Evolutionary conservation across 2,113 vertebrate genomes (phyloP).

Genomic region (Pao palembangensis): DNA sequence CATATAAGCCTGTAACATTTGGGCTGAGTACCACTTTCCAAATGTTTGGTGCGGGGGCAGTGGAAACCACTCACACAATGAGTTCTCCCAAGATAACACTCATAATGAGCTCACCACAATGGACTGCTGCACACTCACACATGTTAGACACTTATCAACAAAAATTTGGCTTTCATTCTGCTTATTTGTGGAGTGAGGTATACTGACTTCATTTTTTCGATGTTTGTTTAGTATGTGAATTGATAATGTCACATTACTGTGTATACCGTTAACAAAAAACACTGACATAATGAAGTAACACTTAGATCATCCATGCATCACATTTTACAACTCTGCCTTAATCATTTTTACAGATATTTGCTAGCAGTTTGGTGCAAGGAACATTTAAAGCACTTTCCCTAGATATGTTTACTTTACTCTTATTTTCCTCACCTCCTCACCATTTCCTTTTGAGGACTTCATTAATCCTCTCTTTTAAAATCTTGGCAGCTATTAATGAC

Average conservation of each 20-base stretch:
- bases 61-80: conserved; percentile 60
- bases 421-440: no score
- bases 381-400: conserved; percentile 37
- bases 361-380: conserved; percentile 37
- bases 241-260: conserved; percentile 7
- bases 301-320: conserved; percentile 34
- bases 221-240: not conserved
- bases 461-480: not conserved
- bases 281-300: conserved; percentile 49
- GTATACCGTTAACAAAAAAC: not conserved
- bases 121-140: conserved; percentile 19
- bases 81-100: conserved; percentile 50
- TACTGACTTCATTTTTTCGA: not conserved
- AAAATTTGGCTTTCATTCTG: conserved; percentile 8
- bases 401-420: conserved; percentile 10
- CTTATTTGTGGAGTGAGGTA: not conserved
- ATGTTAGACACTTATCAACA: conserved; percentile 40
- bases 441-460: not conserved
- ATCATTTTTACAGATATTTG: conserved; percentile 64
- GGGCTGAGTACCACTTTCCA: conserved; percentile 60
- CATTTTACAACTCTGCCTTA: conserved; percentile 32
- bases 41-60: conserved; percentile 35
- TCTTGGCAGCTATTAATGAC: no score
- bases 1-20: conserved; percentile 58
- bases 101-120: conserved; percentile 50